phyloP scores from a whole-genome alignment of 1,140 invertebrate species.

The Hirudo medicinalis region DNA sequence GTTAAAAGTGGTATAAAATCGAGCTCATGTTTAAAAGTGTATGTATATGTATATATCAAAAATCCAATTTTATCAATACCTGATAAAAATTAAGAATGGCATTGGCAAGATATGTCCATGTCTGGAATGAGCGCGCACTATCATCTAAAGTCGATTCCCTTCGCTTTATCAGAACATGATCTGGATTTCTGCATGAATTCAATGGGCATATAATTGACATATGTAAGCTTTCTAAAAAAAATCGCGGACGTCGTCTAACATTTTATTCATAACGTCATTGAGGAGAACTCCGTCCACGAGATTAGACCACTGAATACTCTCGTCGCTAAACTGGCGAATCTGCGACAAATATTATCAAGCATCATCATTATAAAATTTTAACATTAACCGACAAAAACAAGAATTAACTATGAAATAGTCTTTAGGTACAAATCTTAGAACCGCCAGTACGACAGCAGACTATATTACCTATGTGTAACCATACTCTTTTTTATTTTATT shows the following conservation, averaged over 20 bases:
- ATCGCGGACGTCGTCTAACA: neutral
- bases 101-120: neutral
- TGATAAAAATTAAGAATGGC: conserved; percentile 4
- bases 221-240: neutral
- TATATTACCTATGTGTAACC: no score
- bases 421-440: no score
- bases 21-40: neutral
- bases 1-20: neutral
- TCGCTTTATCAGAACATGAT: neutral
- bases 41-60: neutral
- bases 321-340: neutral
- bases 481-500: no score
- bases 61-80: neutral
- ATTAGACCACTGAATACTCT: neutral
- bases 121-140: neutral
- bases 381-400: neutral
- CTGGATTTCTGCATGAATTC: neutral
- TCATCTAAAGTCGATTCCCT: neutral
- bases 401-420: no score
- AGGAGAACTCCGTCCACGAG: conserved; percentile 1
- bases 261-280: neutral
- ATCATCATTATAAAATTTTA: neutral
- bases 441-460: no score
- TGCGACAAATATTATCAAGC: neutral
- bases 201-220: neutral